Evolutionary conservation across 2,888 invertebrate genomes (phyloP), one percentile per base, ranked within the genome.

Genomic region (Cataglyphis altisquamis): DNA sequence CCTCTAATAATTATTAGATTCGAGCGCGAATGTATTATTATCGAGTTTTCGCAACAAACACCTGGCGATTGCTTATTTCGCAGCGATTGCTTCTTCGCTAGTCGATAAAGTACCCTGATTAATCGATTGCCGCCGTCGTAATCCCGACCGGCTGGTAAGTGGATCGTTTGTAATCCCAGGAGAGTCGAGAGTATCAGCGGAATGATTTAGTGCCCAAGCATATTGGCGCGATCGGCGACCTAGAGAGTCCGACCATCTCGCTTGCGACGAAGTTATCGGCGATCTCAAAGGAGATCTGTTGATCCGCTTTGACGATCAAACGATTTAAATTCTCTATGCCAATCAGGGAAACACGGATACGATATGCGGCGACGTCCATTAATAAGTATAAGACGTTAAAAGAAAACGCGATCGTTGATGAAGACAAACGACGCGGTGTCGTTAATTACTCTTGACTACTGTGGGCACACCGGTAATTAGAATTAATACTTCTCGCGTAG

Each of bases 141-240:
- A 85, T 87, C 81, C 83, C 85, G 62, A 89, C 81, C 82, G 80
- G 83, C 89, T 86, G 87, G 88, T 86, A 86, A 89, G 84, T 87
- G 86, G 86, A 84, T 89, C 88, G 83, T 86, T 89, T 73, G 75
- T 87, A 89, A 88, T 87, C 83, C 86, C 73, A 55, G 62, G 75
- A 74, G 68, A 72, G 75, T 64, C 77, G 66, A 70, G 73, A 72
- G 68, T 48, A 82, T 68, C 83, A 62, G 29, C 45, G 60, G 64
- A 78, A 80, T 81, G 85, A 87, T 87, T 88, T 83, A 83, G 70
- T 63, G 82, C 60, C 57, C 70, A 74, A 74, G 77, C 67, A 52
- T 80, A 45, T 45, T 41, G 68, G 45, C 48, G 67, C 62, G 85
- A 74, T 72, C 74, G 60, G 73, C 73, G 60, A 62, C 60, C 60